Evolutionary conservation across 2,888 invertebrate species (phyloP), one percentile per base, ranked within the genome.

Genomic region (Harpalus rubripes): DNA sequence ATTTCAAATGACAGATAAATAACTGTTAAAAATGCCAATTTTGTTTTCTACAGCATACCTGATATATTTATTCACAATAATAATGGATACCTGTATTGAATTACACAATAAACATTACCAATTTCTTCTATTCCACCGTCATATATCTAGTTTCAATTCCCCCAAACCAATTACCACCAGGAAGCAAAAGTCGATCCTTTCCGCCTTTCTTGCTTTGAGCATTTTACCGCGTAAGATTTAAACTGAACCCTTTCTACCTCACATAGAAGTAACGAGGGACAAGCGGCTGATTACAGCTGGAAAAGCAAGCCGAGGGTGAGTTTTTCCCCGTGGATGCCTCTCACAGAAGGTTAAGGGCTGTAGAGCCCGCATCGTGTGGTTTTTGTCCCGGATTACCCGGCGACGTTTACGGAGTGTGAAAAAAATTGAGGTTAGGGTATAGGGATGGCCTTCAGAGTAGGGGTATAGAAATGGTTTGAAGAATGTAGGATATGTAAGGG

Each of bases 291-390:
- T 63, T 63, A 26, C 63, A 22, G 22, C 26, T 52, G 44, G 44
- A 52, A 52, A 52, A 52, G 44, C 44, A 12, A 52, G 63, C 26
- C 22, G 22, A 18, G 7, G 16, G 8, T 16, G 61, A 63, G 26
- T 63, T 63, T 63, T 63, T 63, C 26, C 22, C 63, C 10, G 59
- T 12, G 18, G 63, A 10, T 63, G 63, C 10, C 26, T 59, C 59
- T 32, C 63, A 26, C 12, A 12, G 63, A 5, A 32, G 32, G 32
- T 6, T 32, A 32, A 32, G 4, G 22, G 18, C 63, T 63, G 18
- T 18, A 22, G 12, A 63, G 63, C 63, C 63, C 63, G 63, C 26
- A 63, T 63, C 26, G 12, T 63, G 63, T 63, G 63, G 63, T 63
- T 63, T 63, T 63, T 63, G 63, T 26, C 63, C 63, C 26, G 63